These are phyloP conservation scores for Drosophila lutescens DNA, from an alignment of 2,888 invertebrate genomes.

Conservation along the genomic window DNA sequence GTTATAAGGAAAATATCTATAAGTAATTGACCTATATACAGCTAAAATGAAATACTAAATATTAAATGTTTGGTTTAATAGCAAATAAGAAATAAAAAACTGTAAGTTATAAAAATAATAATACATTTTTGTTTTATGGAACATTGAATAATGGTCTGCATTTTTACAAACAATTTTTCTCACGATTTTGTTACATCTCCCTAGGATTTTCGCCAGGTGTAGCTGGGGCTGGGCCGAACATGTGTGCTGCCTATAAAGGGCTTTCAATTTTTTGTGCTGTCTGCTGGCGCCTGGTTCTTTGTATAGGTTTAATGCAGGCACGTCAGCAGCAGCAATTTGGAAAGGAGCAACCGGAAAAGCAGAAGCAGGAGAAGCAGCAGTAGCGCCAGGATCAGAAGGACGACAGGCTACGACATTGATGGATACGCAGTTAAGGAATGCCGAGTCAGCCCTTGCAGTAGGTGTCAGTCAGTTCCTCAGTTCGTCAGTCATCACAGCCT, in stretches of 20 bases:
- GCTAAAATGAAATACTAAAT: too few species aligned
- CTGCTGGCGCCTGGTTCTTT: slow-evolving; percentile 40
- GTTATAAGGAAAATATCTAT: too few species aligned
- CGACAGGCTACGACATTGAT: slow-evolving; percentile 74
- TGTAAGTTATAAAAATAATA: too few species aligned
- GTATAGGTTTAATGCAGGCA: slow-evolving; percentile 70
- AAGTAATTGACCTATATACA: too few species aligned
- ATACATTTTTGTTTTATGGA: too few species aligned
- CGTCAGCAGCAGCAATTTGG: slow-evolving; percentile 64
- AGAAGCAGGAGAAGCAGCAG: slow-evolving; percentile 20
- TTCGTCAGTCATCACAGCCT: slow-evolving; percentile 55
- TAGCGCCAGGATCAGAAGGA: slow-evolving; percentile 43
- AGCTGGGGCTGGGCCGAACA: slow-evolving; percentile 14
- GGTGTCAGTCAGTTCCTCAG: slow-evolving; percentile 56
- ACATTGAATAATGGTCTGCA: too few species aligned
- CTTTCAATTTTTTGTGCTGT: slow-evolving; percentile 63
- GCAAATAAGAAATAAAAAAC: too few species aligned
- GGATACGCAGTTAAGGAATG: slow-evolving; percentile 72
- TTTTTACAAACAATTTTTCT: too few species aligned
- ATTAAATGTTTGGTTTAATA: too few species aligned
- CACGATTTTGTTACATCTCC: too few species aligned
- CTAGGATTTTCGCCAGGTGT: slow-evolving; percentile 5
- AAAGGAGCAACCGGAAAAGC: slow-evolving; percentile 36
- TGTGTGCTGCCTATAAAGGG: slow-evolving; percentile 62
- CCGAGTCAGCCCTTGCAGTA: slow-evolving; percentile 63